Conservation (phyloP, 2,797 vertebrate species). For the Sebastes matsubarae region DNA sequence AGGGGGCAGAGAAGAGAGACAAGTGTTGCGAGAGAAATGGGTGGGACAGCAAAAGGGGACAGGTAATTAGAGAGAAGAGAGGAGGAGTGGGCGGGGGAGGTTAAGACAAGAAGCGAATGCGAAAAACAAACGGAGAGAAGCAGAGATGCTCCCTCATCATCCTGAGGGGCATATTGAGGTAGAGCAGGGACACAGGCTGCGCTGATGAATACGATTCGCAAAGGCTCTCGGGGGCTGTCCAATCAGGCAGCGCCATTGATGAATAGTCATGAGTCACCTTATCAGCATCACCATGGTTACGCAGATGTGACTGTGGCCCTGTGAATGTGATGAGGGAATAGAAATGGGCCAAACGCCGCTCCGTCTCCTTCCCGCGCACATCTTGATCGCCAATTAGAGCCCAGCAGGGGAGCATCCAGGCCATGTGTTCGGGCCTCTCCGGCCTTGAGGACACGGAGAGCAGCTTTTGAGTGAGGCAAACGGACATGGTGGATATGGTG, state of each 20-base stretch:
- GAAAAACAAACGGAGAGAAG: constrained; percentile 55
- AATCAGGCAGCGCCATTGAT: constrained; percentile 75
- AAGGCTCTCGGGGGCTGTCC: constrained; percentile 68
- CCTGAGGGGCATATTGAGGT: constrained; percentile 52
- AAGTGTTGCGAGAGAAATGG: neutral
- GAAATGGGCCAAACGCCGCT: constrained; percentile 66
- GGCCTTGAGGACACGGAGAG: neutral
- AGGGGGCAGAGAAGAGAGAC: neutral
- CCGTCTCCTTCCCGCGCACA: constrained; percentile 66
- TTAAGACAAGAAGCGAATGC: constrained; percentile 23
- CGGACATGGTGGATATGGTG: neutral
- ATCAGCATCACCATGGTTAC: constrained; percentile 80
- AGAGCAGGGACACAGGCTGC: constrained; percentile 58
- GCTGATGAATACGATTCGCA: constrained; percentile 68
- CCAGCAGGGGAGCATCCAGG: constrained; percentile 45
- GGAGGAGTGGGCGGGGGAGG: neutral
- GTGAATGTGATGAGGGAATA: constrained; percentile 74
- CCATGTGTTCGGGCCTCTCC: constrained; percentile 26
- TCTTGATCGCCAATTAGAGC: constrained; percentile 76
- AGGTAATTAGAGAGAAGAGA: constrained; percentile 46
- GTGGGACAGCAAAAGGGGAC: constrained; percentile 24
- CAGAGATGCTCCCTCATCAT: constrained; percentile 49
- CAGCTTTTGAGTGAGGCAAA: constrained; percentile 10
- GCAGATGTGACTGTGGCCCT: constrained; percentile 72
- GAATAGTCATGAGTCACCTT: constrained; percentile 83